Conservation (phyloP, 2,888 invertebrate genomes). For the Spilosoma lubricipeda region DNA sequence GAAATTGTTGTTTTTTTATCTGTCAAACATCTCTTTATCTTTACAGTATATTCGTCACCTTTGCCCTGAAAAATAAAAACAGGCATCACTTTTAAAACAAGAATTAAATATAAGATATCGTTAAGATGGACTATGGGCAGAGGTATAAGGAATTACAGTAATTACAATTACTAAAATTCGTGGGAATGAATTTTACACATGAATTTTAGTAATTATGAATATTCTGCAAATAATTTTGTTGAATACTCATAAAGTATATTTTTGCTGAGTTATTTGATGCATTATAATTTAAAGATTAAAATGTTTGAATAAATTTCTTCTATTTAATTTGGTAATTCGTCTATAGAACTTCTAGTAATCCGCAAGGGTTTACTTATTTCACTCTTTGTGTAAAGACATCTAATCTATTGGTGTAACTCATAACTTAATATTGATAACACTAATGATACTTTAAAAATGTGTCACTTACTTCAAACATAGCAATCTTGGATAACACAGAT, state of each 20-base stretch:
- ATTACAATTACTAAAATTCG: not conserved
- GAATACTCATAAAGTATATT: not conserved
- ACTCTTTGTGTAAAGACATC: not conserved
- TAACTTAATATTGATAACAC: not conserved
- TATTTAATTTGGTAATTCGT: too few species aligned
- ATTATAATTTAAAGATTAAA: too few species aligned
- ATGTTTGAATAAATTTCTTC: too few species aligned
- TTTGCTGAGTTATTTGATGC: not conserved
- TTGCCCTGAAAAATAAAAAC: conserved; percentile 22
- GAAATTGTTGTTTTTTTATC: not conserved
- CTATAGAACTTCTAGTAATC: too few species aligned
- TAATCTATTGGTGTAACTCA: not conserved
- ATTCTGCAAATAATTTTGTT: too few species aligned
- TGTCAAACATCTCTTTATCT: conserved; percentile 15
- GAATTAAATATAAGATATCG: too few species aligned
- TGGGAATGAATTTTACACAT: too few species aligned
- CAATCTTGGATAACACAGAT: conserved; percentile 72
- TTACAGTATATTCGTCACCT: conserved; percentile 16
- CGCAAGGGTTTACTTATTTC: not conserved
- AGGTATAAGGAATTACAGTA: too few species aligned
- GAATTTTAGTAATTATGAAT: too few species aligned
- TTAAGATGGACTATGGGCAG: too few species aligned
- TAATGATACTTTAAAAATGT: not conserved
- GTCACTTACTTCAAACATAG: conserved; percentile 76
- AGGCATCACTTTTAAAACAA: too few species aligned